Evolutionary conservation across 2,888 invertebrate genomes (phyloP).

Genomic region (Gastracanthus pulcherrimus): DNA sequence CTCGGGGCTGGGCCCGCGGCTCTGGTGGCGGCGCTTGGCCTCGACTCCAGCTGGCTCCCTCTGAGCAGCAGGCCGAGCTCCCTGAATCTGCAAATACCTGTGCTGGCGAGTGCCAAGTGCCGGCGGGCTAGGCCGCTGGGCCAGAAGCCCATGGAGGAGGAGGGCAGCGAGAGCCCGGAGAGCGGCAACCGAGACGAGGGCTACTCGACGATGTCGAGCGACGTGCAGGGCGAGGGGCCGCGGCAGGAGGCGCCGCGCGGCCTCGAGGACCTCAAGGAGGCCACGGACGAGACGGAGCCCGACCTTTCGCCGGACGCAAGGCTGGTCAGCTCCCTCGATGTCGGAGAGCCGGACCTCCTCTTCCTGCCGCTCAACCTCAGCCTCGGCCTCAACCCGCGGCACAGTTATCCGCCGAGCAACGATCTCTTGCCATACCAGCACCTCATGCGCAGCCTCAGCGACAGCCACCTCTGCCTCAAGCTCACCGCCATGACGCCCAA

Average conservation of each 20-base stretch:
- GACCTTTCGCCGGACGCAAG: constrained; percentile 77
- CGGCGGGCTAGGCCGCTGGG: constrained; percentile 78
- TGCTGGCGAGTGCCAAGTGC: constrained; percentile 78
- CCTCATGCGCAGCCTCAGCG: constrained; percentile 86
- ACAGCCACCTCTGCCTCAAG: constrained; percentile 86
- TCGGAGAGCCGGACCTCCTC: constrained; percentile 83
- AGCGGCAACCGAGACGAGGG: constrained; percentile 89
- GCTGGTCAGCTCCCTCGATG: constrained; percentile 80
- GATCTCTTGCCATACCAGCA: constrained; percentile 86
- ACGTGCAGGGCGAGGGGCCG: constrained; percentile 85
- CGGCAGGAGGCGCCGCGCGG: constrained; percentile 81
- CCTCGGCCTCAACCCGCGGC: constrained; percentile 82
- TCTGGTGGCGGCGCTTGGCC: constrained; percentile 79
- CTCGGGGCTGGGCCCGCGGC: constrained; percentile 74
- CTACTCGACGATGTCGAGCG: constrained; percentile 91
- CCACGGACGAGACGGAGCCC: constrained; percentile 85
- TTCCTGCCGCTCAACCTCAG: constrained; percentile 85
- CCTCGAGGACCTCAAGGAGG: constrained; percentile 86
- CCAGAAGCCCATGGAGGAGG: constrained; percentile 82
- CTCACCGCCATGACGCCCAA: constrained; percentile 80
- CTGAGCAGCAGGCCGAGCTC: constrained; percentile 85
- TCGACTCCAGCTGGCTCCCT: constrained; percentile 85
- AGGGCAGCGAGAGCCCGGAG: constrained; percentile 86
- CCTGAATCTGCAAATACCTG: constrained; percentile 84
- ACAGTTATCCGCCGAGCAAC: constrained; percentile 86